Conservation (phyloP, 2,888 invertebrate genomes). For the Mimas tiliae region DNA sequence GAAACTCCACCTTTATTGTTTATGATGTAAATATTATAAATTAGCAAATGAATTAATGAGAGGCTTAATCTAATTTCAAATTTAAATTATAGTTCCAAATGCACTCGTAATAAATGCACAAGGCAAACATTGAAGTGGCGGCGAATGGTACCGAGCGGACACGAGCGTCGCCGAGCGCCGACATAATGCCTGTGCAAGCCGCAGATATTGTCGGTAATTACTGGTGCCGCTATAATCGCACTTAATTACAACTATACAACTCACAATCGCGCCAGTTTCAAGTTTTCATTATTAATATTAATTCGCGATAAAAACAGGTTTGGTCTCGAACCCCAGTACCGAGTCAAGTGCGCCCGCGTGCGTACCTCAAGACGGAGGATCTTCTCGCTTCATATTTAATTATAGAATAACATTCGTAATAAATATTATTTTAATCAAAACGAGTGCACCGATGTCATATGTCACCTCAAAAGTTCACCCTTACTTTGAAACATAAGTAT, state of each 20-base stretch:
- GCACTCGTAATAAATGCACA: background rate
- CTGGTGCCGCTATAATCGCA: conserved; percentile 73
- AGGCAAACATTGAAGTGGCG: background rate
- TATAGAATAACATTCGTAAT: conserved; percentile 47
- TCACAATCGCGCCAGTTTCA: conserved; percentile 76
- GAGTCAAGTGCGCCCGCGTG: conserved; percentile 35
- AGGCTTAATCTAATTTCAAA: conserved; percentile 2
- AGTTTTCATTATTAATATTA: conserved; percentile 80
- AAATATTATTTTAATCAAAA: conserved; percentile 25
- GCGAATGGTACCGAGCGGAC: conserved; percentile 32
- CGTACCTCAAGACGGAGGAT: conserved; percentile 52
- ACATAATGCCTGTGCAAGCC: conserved; percentile 50
- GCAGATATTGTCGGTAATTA: conserved; percentile 73
- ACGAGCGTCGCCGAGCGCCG: conserved; percentile 43
- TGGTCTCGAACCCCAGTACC: conserved; percentile 49
- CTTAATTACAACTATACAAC: conserved; percentile 80
- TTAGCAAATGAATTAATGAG: too few species aligned
- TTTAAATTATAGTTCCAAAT: conserved; percentile 2
- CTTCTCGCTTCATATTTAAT: conserved; percentile 50
- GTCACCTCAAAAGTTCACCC: conserved; percentile 6
- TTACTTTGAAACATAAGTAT: background rate
- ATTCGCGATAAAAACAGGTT: conserved; percentile 77
- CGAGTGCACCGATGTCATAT: conserved; percentile 19
- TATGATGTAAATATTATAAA: background rate
- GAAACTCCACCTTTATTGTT: background rate